Conservation (phyloP, 2,113 vertebrate genomes). For the Eonycteris spelaea region DNA sequence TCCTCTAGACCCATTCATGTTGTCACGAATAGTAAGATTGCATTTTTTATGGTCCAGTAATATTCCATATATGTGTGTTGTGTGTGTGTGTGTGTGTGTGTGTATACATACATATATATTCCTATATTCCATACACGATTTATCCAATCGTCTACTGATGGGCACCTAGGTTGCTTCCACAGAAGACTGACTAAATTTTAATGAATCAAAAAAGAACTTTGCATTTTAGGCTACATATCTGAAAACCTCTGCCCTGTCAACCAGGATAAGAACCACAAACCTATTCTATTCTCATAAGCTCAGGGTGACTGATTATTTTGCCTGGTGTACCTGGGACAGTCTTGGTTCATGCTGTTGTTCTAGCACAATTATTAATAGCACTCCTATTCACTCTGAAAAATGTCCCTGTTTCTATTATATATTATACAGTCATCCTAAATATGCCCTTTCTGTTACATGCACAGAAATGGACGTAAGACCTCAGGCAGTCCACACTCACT, state of each 20-base stretch:
- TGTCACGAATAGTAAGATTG: no score
- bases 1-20: no score
- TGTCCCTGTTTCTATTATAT: not conserved
- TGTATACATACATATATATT: no score
- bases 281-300: not conserved
- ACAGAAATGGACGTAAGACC: not conserved
- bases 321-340: not conserved
- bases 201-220: not conserved
- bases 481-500: not conserved
- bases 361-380: not conserved
- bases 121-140: no score
- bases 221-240: slow-evolving; percentile 10
- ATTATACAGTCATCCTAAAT: not conserved
- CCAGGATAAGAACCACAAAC: slow-evolving; percentile 12
- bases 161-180: no score
- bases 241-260: not conserved
- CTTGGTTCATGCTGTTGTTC: not conserved
- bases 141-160: no score
- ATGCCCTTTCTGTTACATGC: not conserved
- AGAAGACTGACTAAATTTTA: slow-evolving; percentile 26
- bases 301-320: not conserved
- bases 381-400: not conserved
- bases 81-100: no score
- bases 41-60: no score
- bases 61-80: no score